These are phyloP conservation scores for Ophion ellenae DNA, from an alignment of 2,888 invertebrate species.

Conservation along the genomic window DNA sequence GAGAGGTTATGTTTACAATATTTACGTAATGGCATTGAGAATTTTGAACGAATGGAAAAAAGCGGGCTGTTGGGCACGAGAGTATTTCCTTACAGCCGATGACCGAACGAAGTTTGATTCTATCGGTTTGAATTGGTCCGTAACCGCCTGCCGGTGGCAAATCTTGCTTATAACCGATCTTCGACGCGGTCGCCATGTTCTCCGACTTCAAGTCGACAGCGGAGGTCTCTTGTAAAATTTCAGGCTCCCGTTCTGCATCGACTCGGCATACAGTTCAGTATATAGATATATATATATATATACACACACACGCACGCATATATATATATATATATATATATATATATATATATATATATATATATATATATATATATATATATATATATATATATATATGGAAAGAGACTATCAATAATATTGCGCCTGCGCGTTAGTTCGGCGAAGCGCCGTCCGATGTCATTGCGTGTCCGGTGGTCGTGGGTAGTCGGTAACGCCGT, in stretches of 20 bases:
- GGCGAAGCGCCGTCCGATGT: neutral
- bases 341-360: no score
- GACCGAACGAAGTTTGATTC: slow-evolving; percentile 83
- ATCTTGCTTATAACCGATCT: slow-evolving; percentile 88
- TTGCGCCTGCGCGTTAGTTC: neutral
- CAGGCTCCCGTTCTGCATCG: neutral
- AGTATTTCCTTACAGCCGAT: slow-evolving; percentile 72
- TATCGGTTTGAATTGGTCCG: slow-evolving; percentile 89
- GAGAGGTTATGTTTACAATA: slow-evolving; percentile 55
- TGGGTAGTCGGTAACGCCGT: no score
- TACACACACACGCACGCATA: no score
- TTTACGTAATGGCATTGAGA: slow-evolving; percentile 52
- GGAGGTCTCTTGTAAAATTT: neutral
- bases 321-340: no score
- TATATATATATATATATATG: neutral
- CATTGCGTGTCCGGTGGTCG: no score
- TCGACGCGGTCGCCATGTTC: slow-evolving; percentile 81
- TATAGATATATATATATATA: no score
- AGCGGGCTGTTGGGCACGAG: neutral
- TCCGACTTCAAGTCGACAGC: slow-evolving; percentile 4
- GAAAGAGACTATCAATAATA: neutral
- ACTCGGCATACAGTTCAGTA: neutral
- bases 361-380: no score
- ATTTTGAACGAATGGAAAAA: neutral
- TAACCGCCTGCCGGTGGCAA: slow-evolving; percentile 97